A percentile compares a stretch with the other conserved stretches of the same genome.
Evolutionary conservation across 1,140 invertebrate species (phyloP).

Genomic region (Lethrus apterus): DNA sequence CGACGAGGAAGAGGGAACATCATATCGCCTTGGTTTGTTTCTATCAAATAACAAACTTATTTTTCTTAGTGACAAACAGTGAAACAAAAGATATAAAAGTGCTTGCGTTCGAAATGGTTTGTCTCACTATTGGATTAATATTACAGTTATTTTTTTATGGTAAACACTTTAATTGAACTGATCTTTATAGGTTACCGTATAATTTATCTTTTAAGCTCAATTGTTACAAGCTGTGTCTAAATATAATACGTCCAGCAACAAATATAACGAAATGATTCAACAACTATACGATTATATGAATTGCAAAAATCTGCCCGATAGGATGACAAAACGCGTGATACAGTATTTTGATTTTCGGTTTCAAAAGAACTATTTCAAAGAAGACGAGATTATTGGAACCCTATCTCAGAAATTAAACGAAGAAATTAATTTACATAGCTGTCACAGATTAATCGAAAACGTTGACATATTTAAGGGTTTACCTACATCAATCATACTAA

Average conservation of each 20-base stretch:
- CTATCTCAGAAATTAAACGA: slow-evolving; percentile 17
- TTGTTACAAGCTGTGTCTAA: neutral
- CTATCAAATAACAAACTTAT: neutral
- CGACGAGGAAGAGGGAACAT: neutral
- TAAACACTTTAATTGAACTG: slow-evolving; percentile 17
- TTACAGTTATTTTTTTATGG: slow-evolving; percentile 6
- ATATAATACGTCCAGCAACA: slow-evolving; percentile 10
- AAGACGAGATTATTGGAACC: slow-evolving; percentile 20
- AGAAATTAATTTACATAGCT: slow-evolving; percentile 16
- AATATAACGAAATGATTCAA: slow-evolving; percentile 21
- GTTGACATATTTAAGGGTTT: slow-evolving; percentile 29
- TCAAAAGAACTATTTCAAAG: slow-evolving; percentile 28
- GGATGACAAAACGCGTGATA: slow-evolving; percentile 20
- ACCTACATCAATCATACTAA: slow-evolving; percentile 23
- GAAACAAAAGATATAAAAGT: neutral
- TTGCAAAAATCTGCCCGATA: slow-evolving; percentile 22
- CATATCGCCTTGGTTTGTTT: neutral
- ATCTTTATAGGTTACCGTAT: slow-evolving; percentile 5
- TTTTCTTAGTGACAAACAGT: slow-evolving; percentile 4
- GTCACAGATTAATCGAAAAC: slow-evolving; percentile 24
- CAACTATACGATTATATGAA: slow-evolving; percentile 24
- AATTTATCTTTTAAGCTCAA: neutral
- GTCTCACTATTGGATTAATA: neutral
- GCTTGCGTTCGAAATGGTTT: neutral
- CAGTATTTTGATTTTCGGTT: slow-evolving; percentile 29